Conservation (phyloP, 2,113 vertebrate genomes). For the Chionodraco myersi region DNA sequence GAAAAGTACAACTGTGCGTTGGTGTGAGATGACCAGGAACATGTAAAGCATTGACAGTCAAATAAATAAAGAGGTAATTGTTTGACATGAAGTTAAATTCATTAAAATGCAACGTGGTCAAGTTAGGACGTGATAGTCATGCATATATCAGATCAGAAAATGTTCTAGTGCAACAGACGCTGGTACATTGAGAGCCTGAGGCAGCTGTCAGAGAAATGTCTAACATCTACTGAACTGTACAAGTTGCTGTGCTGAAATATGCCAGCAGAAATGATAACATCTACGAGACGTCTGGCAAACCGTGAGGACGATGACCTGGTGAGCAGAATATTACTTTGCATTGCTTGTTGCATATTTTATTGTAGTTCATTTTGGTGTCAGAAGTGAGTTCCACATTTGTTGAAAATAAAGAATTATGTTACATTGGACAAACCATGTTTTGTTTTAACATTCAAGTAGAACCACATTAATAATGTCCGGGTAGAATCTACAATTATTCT, state of each 20-base stretch:
- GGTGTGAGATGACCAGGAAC: neutral
- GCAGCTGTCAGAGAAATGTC: neutral
- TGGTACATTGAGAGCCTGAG: neutral
- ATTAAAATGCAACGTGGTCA: neutral
- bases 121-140: neutral
- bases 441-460: too few species aligned
- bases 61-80: neutral
- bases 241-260: neutral
- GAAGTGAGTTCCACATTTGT: neutral
- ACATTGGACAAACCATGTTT: too few species aligned
- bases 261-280: neutral
- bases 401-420: neutral
- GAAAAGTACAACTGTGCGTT: neutral
- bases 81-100: neutral
- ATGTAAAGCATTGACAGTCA: neutral
- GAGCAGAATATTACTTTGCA: neutral
- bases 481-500: too few species aligned
- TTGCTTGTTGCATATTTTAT: neutral
- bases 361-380: too few species aligned
- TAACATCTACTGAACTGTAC: neutral
- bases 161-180: neutral
- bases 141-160: neutral
- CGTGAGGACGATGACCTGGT: too few species aligned
- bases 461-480: too few species aligned
- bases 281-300: neutral